Evolutionary conservation across 2,888 invertebrate species (phyloP), one percentile per base, ranked within the genome.

Genomic region (Helicoverpa assulta): DNA sequence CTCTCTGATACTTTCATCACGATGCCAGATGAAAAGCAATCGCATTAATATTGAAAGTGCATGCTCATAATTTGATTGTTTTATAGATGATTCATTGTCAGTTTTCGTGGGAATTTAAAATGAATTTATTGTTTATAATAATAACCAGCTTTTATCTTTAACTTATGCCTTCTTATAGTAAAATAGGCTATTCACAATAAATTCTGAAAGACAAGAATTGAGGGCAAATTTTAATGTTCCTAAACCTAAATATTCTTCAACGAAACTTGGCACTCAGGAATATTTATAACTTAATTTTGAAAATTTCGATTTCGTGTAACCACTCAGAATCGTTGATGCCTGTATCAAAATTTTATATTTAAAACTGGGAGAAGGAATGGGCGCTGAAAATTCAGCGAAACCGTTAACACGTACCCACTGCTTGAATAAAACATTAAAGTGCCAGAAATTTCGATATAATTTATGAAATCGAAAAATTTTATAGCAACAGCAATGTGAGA

Each of bases 401-500:
- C 83, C 84, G 88, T 88, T 89, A 88, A 84, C 88, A 88, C 85
- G 87, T 85, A 82, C 73, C 74, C 56, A 76, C 74, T 59, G 71
- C 73, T 78, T 89, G 89, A 90, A 89, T 90, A 87, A 90, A 86
- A 88, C 82, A 89, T 90, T 83, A 85, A 84, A 84, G 76, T 82
- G 81, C 81, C 83, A 83, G 85, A 89, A 87, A 88, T 88, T 83
- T 82, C 77, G 81, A 75, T 83, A 82, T 83, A 88, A 86, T 88
- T 89, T 88, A 88, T 86, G 65, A 66, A 83, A 85, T 82, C 78
- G 82, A 84, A 78, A 78, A 86, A 83, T 87, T 87, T 86, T 86
- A 86, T 82, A 73, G 83, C 83, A 83, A 61, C 54, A 55, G 54
- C 40, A 67, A 67, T 71, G 63, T 78, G 65, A n/a, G n/a, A n/a